Evolutionary conservation across 2,113 vertebrate species (phyloP), one percentile per base, ranked within the genome.

Genomic region (Anguilla rostrata): DNA sequence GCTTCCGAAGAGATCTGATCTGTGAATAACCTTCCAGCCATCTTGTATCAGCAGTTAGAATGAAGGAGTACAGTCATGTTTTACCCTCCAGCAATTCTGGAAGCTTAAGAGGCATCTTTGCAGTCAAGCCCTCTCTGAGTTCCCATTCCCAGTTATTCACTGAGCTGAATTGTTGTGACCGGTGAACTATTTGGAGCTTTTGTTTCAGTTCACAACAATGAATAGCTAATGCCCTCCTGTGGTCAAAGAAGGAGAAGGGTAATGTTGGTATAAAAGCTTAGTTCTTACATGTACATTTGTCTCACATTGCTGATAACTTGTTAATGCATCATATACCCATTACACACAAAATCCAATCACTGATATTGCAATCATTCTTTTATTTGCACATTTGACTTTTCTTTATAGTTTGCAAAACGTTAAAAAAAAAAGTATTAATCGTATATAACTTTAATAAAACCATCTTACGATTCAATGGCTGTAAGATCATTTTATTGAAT

Each of bases 121-220:
- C 22, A 6, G 60, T 3, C 60, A 66, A 5, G 60, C 8, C 22
- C 8, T 66, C 60, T 66, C 18, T 66, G 60, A 20, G 22, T 66
- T 66, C 11, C 18, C 18, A 22, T 66, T 66, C 60, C 1, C 2
- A 66, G 22, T 26, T 26, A 66, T 22, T 66, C 5, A 26, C 60
- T 26, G 5, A 6, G 60, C 60, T 26, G 26, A 3, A 26, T 66
- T 66, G 15, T 14, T 22, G 60, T 66, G 60, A 66, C 60, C 60
- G 22, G 14, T 66, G 0, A 66, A 66, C 3, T 66, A 4, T 22
- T 9, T 66, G 60, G 18, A 3, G 60, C 60, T 34, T 34, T n/a
- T 71, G 63, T 71, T 75, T 75, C 71, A 75, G 71, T 34, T 75
- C 71, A 75, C 71, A 12, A 75, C 34, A 75, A 75, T 75, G 71